These are phyloP conservation scores for Pomacea maculata DNA, from an alignment of 1,140 invertebrate genomes.

Conservation along the genomic window DNA sequence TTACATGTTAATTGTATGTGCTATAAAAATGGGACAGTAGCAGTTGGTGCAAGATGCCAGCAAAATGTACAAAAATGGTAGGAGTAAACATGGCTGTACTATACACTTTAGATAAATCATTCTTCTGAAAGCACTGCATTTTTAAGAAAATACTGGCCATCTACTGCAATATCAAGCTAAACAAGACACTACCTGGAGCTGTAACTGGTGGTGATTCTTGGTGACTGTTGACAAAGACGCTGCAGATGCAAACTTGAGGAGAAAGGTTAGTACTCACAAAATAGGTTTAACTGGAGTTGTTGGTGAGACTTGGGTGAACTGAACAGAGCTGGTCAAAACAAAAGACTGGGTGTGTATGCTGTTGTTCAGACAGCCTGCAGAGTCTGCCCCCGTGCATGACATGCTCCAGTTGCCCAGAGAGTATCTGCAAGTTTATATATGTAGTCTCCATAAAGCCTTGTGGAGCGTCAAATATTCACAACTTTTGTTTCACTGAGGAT, in stretches of 20 bases:
- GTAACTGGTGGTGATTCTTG: too few relatives aligned
- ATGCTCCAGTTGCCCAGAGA: slow-evolving; percentile 30
- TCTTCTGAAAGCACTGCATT: too few relatives aligned
- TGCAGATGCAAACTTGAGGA: not conserved
- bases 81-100: too few relatives aligned
- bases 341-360: slow-evolving; percentile 32
- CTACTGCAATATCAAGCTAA: too few relatives aligned
- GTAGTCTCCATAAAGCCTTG: too few relatives aligned
- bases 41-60: not conserved
- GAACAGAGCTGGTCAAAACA: slow-evolving; percentile 38
- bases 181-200: too few relatives aligned
- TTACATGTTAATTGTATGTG: not conserved
- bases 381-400: slow-evolving; percentile 24
- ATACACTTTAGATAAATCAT: too few relatives aligned
- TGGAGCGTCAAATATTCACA: too few relatives aligned
- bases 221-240: too few relatives aligned
- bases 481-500: too few relatives aligned
- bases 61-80: not conserved
- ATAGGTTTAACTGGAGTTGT: slow-evolving; percentile 26
- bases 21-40: not conserved
- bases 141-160: too few relatives aligned
- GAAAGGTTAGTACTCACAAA: slow-evolving; percentile 25
- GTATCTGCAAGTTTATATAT: slow-evolving; percentile 20
- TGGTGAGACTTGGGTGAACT: slow-evolving; percentile 41
- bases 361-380: slow-evolving; percentile 11